A percentile compares a stretch with the other conserved stretches of the same genome.
Conservation (phyloP, 2,888 invertebrate genomes). For the Xestia xanthographa region DNA sequence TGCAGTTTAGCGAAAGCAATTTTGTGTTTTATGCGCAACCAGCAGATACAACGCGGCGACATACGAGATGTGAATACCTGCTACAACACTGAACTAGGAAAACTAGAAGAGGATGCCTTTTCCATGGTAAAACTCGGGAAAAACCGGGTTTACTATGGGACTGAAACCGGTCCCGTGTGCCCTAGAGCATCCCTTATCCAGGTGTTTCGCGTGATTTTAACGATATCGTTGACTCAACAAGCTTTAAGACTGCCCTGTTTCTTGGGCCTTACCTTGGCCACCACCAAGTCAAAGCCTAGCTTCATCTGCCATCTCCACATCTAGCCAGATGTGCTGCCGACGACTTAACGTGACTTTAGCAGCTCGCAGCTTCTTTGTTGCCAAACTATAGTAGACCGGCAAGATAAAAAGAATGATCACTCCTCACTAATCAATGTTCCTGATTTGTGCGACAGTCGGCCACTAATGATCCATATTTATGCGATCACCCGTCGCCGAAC, state of each 20-base stretch:
- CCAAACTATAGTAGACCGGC: not conserved
- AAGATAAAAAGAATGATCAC: conserved; percentile 7
- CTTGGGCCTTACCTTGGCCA: too few species aligned
- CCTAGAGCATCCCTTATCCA: too few species aligned
- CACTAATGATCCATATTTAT: conserved; percentile 61
- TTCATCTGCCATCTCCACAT: too few species aligned
- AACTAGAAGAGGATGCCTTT: conserved; percentile 34
- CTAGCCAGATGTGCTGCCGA: not conserved
- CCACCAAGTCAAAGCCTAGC: too few species aligned
- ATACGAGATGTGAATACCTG: conserved; percentile 64
- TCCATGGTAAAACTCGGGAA: too few species aligned
- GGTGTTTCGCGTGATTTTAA: too few species aligned
- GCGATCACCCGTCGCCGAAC: conserved; percentile 66
- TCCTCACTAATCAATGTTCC: conserved; percentile 38
- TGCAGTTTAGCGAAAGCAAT: conserved; percentile 86
- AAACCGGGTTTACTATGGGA: too few species aligned
- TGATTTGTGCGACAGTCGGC: conserved; percentile 54
- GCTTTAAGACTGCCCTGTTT: too few species aligned
- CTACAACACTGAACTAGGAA: conserved; percentile 41
- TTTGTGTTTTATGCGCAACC: conserved; percentile 83
- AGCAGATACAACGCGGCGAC: conserved; percentile 73
- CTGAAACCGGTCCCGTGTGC: too few species aligned
- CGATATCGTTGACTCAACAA: too few species aligned
- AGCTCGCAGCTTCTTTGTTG: not conserved
- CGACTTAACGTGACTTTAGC: not conserved